These are phyloP conservation scores for Pseudanteris insignis DNA, from an alignment of 2,888 invertebrate species.

Conservation along the genomic window DNA sequence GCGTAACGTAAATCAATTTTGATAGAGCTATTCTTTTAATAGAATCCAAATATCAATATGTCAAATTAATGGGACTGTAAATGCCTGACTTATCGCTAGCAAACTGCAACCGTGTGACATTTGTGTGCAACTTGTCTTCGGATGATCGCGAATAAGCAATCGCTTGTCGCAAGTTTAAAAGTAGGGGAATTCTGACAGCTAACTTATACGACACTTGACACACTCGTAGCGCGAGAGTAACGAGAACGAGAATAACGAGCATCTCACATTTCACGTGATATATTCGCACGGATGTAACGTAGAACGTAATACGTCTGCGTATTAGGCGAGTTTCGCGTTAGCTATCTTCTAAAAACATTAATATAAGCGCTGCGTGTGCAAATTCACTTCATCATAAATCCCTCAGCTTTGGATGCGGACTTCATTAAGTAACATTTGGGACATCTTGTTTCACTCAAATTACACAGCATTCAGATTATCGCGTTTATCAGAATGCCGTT, in stretches of 20 bases:
- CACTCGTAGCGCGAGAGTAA: constrained; percentile 54
- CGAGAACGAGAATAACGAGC: constrained; percentile 60
- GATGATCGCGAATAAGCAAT: constrained; percentile 1
- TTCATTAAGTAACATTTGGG: constrained; percentile 41
- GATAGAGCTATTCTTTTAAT: too few species aligned
- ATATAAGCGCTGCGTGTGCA: constrained; percentile 33
- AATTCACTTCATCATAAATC: constrained; percentile 43
- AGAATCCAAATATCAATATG: too few species aligned
- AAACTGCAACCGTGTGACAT: too few species aligned
- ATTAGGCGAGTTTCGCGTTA: constrained; percentile 41
- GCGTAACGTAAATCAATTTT: too few species aligned
- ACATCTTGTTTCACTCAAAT: constrained; percentile 38
- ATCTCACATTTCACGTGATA: constrained; percentile 56
- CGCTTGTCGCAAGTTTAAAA: not conserved
- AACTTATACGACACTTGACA: constrained; percentile 62
- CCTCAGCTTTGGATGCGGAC: constrained; percentile 37
- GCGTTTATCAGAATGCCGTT: constrained; percentile 34
- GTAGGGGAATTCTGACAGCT: constrained; percentile 39
- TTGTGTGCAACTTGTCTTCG: constrained; percentile 1
- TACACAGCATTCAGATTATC: constrained; percentile 38
- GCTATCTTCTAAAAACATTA: constrained; percentile 38
- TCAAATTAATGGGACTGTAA: too few species aligned
- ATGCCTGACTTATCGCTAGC: too few species aligned
- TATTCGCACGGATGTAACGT: constrained; percentile 48
- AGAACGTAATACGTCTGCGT: constrained; percentile 47